Evolutionary conservation across 2,888 invertebrate genomes (phyloP).

Genomic region (Dryobotodes eremita): DNA sequence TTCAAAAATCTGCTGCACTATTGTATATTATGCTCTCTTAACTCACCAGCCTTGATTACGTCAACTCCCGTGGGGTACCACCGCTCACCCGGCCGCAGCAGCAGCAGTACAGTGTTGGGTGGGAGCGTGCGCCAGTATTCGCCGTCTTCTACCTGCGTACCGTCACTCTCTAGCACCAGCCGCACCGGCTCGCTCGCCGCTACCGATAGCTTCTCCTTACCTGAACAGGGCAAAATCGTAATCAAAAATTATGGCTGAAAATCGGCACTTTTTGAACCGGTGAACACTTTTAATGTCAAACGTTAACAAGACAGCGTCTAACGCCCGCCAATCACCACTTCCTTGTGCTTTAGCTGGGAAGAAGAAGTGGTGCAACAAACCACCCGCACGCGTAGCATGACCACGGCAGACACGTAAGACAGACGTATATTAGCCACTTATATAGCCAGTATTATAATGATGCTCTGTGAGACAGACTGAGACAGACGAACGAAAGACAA

Average conservation of each 20-base stretch:
- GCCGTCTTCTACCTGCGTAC: slow-evolving; percentile 99
- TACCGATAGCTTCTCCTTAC: slow-evolving; percentile 97
- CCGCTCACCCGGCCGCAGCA: slow-evolving; percentile 97
- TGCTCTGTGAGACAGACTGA: too few relatives aligned
- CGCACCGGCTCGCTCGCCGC: slow-evolving; percentile 96
- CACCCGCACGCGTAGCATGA: too few relatives aligned
- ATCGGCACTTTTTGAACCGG: background rate
- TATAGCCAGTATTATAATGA: too few relatives aligned
- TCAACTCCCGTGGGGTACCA: slow-evolving; percentile 98
- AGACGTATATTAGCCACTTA: too few relatives aligned
- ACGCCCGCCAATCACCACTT: background rate
- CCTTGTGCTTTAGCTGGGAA: background rate
- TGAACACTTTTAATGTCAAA: background rate
- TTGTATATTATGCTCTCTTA: background rate
- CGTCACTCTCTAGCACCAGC: slow-evolving; percentile 98
- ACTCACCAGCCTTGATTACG: slow-evolving; percentile 97
- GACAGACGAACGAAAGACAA: too few relatives aligned
- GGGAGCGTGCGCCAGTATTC: slow-evolving; percentile 98
- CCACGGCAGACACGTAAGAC: background rate
- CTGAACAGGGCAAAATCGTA: slow-evolving; percentile 74
- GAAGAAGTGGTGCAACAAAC: background rate
- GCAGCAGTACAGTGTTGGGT: slow-evolving; percentile 96
- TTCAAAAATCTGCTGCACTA: background rate
- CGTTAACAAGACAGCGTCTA: background rate
- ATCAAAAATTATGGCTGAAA: background rate